Evolutionary conservation across 2,113 vertebrate genomes (phyloP), one percentile per base, ranked within the genome.

Genomic region (Paracanthobrama guichenoti): DNA sequence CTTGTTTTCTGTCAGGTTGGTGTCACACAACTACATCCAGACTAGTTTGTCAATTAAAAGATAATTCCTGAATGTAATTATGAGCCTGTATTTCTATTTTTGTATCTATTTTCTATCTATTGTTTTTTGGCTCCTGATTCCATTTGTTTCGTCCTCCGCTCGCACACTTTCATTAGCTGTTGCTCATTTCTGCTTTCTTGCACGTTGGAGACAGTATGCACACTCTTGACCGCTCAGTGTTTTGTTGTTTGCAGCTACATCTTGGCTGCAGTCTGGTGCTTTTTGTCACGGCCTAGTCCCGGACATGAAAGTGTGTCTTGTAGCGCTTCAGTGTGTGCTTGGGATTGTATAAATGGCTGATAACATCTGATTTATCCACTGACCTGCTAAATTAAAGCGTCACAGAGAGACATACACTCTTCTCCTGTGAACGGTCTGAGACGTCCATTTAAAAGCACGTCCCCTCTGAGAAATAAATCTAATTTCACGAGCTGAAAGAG

Each of bases 401-500:
- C 44, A 28, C 13, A 10, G 44, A 14, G 44, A 72, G 69, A 72
- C 10, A n/a, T 42, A 13, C 2, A 39, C 10, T 69, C 42, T 46
- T 18, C 20, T 69, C 35, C 9, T 22, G 31, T 44, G 69, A 74
- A 9, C 14, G 14, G 48, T 50, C 48, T 50, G 48, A 50, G 48
- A 50, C 11, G 72, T 48, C 24, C 46, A 28, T 24, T 50, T 50
- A 74, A 28, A 46, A 74, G 44, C 72, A 74, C 22, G 0, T 28
- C 3, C n/a, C 50, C 66, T 71, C 76, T 76, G 35, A 77, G 75
- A 53, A 78, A 46, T 31, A 12, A 84, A 42, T 79, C 62, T 79
- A 55, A 79, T 78, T 69, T 84, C 24, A 35, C n/a, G 22, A 53
- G 46, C 46, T 39, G 79, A 71, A 81, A 53, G 66, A n/a, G 67